A percentile compares a stretch with the other conserved stretches of the same genome.
Evolutionary conservation across 2,888 invertebrate genomes (phyloP).

Genomic region (Sinopyrophorus schimmeli): DNA sequence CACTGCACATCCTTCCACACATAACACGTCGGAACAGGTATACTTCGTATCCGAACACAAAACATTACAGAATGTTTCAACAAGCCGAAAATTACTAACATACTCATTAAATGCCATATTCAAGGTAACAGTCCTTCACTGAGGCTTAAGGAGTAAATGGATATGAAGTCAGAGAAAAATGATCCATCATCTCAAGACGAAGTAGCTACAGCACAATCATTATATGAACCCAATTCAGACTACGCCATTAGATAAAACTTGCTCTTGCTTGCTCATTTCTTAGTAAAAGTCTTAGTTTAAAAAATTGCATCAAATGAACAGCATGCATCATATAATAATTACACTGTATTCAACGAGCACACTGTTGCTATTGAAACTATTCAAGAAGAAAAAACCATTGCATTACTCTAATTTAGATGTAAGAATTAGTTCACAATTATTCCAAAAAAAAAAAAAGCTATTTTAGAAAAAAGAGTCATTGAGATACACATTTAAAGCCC

Average conservation of each 20-base stretch:
- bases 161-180: constrained; percentile 50
- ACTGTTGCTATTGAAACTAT: constrained; percentile 33
- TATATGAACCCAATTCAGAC: constrained; percentile 46
- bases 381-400: constrained; percentile 29
- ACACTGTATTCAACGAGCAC: constrained; percentile 42
- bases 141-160: constrained; percentile 42
- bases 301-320: constrained; percentile 46
- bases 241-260: constrained; percentile 49
- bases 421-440: constrained; percentile 30
- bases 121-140: constrained; percentile 32
- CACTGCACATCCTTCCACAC: constrained; percentile 30
- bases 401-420: constrained; percentile 28
- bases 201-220: constrained; percentile 53
- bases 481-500: constrained; percentile 29
- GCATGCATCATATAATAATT: constrained; percentile 51
- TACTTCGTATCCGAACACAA: constrained; percentile 23
- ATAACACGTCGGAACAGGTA: constrained; percentile 28
- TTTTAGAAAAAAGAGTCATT: constrained; percentile 24
- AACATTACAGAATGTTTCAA: constrained; percentile 33
- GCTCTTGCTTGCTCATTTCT: constrained; percentile 29
- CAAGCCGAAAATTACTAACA: constrained; percentile 32
- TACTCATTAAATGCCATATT: constrained; percentile 32
- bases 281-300: constrained; percentile 24
- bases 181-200: constrained; percentile 49
- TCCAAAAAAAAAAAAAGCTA: constrained; percentile 30